phyloP scores from a whole-genome alignment of 2,113 vertebrate genomes.

The Haliaeetus leucogaster region DNA sequence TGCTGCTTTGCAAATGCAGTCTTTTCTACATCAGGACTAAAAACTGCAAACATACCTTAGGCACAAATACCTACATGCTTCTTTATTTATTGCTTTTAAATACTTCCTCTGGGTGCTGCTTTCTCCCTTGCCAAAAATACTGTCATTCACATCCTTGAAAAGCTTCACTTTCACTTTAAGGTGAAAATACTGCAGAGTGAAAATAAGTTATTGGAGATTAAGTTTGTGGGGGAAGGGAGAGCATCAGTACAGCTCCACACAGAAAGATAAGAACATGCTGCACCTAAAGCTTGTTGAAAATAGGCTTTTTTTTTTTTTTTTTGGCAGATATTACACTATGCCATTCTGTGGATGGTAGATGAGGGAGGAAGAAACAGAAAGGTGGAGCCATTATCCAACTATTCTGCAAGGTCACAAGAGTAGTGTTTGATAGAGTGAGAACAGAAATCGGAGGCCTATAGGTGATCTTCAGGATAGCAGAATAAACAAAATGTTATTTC shows the following conservation, averaged over 20 bases:
- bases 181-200: not conserved
- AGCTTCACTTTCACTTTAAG: not conserved
- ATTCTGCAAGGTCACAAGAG: not conserved
- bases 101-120: not conserved
- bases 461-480: not conserved
- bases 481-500: not conserved
- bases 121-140: not conserved
- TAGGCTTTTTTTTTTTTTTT: not conserved
- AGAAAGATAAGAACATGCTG: not conserved
- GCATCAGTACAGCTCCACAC: not conserved
- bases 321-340: not conserved
- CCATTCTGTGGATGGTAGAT: not conserved
- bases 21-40: not conserved
- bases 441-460: not conserved
- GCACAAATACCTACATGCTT: not conserved
- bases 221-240: not conserved
- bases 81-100: not conserved
- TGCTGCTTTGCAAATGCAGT: not conserved
- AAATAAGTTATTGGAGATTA: not conserved
- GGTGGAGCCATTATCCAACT: not conserved
- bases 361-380: not conserved
- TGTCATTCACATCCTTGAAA: not conserved
- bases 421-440: not conserved
- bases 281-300: not conserved
- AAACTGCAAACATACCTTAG: not conserved